These are phyloP conservation scores for Scaptodrosophila lebanonensis DNA, from an alignment of 1,140 invertebrate species.

Conservation along the genomic window DNA sequence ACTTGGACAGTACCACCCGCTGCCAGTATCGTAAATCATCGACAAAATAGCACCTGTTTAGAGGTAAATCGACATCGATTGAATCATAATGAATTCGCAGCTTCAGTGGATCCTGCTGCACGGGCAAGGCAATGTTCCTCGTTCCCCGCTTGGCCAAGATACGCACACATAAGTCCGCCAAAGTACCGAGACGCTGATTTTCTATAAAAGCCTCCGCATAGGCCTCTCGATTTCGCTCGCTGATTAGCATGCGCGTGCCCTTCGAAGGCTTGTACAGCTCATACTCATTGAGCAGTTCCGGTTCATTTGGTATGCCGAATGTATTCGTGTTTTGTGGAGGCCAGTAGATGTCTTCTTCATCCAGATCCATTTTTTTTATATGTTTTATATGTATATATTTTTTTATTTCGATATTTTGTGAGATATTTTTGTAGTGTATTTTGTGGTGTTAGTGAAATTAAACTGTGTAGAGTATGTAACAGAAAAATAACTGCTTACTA, in stretches of 20 bases:
- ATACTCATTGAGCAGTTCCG: slow-evolving; percentile 8
- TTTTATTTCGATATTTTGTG: too few relatives aligned
- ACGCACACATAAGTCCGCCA: slow-evolving; percentile 30
- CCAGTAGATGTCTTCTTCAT: slow-evolving; percentile 11
- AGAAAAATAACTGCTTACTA: too few relatives aligned
- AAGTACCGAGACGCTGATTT: slow-evolving; percentile 20
- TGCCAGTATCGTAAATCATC: slow-evolving; percentile 36
- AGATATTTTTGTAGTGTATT: too few relatives aligned
- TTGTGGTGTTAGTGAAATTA: too few relatives aligned
- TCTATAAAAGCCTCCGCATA: slow-evolving; percentile 45
- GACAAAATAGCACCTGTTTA: slow-evolving; percentile 35
- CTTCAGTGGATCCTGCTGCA: slow-evolving; percentile 9
- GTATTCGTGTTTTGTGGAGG: slow-evolving; percentile 28
- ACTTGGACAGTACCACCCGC: slow-evolving; percentile 40
- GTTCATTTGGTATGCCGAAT: slow-evolving; percentile 30
- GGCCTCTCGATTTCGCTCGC: slow-evolving; percentile 30
- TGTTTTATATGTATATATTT: too few relatives aligned
- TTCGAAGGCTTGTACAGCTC: slow-evolving; percentile 30
- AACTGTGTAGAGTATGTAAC: too few relatives aligned
- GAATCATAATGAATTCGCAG: slow-evolving; percentile 38
- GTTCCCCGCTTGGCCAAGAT: slow-evolving; percentile 22
- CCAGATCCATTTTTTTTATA: too few relatives aligned
- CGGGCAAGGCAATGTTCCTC: neutral
- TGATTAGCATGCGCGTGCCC: slow-evolving; percentile 7
- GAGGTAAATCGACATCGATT: slow-evolving; percentile 35